Evolutionary conservation across 1,140 invertebrate species (phyloP), one percentile per base, ranked within the genome.

Genomic region (Heliconius nattereri): DNA sequence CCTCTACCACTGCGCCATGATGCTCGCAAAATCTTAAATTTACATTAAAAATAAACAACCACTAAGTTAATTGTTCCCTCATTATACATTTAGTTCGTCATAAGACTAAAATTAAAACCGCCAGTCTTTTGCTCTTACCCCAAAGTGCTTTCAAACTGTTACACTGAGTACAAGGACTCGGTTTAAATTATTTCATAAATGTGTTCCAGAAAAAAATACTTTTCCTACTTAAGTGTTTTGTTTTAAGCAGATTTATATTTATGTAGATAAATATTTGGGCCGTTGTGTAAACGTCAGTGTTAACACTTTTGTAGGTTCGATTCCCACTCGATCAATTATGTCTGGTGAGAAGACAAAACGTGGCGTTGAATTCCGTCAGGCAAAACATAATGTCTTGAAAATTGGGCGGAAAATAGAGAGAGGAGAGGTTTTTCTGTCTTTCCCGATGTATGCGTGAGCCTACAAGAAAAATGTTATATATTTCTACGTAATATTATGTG

Each of bases 51-150:
- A 49, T 16, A 26, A 66, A 26, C 23, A 66, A 66, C 13, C 23
- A 66, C 9, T 13, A 45, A 66, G 23, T 16, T 26, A n/a, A 13
- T 26, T 66, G 23, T 13, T 26, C 23, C 3, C 60, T 66, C 9
- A 66, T 66, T 66, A 66, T 5, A 26, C 8, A 66, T 66, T 26
- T 66, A 66, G 60, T 66, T 66, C 60, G 9, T 66, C 26, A 66
- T 66, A 66, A 66, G 60, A 29, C 23, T 66, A 26, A 66, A 66
- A 66, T 66, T 26, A 66, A 66, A 66, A 66, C 60, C 60, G 23
- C 60, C 29, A 66, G 60, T 26, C 60, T 26, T 66, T 29, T 66
- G 23, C 60, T 66, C 60, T 66, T 13, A 66, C 54, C 20, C n/a
- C 20, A 45, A 45, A 45, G 40, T 45, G 40, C n/a, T 60, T 60